Evolutionary conservation across 1,140 invertebrate species (phyloP).

Genomic region (Battus philenor): DNA sequence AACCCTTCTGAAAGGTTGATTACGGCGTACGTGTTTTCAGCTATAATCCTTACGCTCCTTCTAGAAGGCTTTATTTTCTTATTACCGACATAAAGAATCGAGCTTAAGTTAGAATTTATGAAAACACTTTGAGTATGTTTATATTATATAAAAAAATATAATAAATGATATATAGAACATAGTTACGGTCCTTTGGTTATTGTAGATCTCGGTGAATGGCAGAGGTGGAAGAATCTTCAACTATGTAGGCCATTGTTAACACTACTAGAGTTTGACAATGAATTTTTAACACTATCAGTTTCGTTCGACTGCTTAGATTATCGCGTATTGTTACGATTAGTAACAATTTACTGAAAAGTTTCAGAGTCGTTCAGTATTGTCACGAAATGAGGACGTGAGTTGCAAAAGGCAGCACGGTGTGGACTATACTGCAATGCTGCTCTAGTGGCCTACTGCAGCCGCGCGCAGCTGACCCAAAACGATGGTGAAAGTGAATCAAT

Average conservation of each 20-base stretch:
- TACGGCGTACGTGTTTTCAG: constrained; percentile 22
- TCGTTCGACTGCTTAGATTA: background rate
- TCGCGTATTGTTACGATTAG: background rate
- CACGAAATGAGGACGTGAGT: constrained; percentile 30
- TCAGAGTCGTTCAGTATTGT: constrained; percentile 16
- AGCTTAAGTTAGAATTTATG: constrained; percentile 24
- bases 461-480: constrained; percentile 67
- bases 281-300: background rate
- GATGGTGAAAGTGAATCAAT: constrained; percentile 72
- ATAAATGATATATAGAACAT: constrained; percentile 2
- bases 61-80: constrained; percentile 42
- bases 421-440: constrained; percentile 54
- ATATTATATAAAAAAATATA: background rate
- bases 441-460: constrained; percentile 68
- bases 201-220: constrained; percentile 15
- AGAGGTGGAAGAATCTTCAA: constrained; percentile 15
- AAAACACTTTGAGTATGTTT: background rate
- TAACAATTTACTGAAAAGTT: constrained; percentile 3
- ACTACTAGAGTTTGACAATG: background rate
- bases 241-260: background rate
- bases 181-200: constrained; percentile 18
- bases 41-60: constrained; percentile 43
- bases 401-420: constrained; percentile 46
- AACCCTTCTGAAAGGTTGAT: constrained; percentile 23
- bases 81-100: constrained; percentile 40